Evolutionary conservation across 2,113 vertebrate species (phyloP).

Genomic region (Platichthys flesus): DNA sequence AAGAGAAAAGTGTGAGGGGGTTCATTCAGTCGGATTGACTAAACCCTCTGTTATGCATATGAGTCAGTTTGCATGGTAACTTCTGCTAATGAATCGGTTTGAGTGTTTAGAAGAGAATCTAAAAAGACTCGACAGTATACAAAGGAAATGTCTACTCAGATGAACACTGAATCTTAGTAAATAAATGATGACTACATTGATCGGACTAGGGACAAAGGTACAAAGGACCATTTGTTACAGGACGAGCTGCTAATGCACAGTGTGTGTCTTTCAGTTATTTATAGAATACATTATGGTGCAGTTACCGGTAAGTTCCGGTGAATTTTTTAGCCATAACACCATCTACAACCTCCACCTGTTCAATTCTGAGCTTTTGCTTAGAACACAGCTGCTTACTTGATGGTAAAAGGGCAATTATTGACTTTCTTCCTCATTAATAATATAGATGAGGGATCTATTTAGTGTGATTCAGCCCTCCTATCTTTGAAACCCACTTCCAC

Average conservation of each 20-base stretch:
- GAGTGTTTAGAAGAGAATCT: neutral
- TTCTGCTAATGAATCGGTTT: neutral
- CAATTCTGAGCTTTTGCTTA: slow-evolving; percentile 26
- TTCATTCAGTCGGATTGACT: neutral
- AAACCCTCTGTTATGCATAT: neutral
- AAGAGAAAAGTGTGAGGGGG: neutral
- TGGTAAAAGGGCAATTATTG: neutral
- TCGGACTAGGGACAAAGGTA: neutral
- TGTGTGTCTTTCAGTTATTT: neutral
- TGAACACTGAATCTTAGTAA: neutral
- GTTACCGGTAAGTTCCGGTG: too few relatives aligned
- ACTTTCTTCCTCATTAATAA: neutral
- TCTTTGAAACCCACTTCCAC: neutral
- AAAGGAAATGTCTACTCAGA: neutral
- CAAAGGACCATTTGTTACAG: too few relatives aligned
- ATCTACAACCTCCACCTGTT: slow-evolving; percentile 19
- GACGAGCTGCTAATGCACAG: slow-evolving; percentile 1
- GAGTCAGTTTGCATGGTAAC: neutral
- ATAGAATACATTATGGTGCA: neutral
- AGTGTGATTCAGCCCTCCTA: neutral
- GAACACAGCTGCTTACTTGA: neutral
- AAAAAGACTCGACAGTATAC: neutral
- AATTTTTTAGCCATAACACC: too few relatives aligned
- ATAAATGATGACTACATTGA: neutral
- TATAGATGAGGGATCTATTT: neutral